Evolutionary conservation across 2,797 vertebrate species (phyloP).

Genomic region (Gambelia wislizenii): DNA sequence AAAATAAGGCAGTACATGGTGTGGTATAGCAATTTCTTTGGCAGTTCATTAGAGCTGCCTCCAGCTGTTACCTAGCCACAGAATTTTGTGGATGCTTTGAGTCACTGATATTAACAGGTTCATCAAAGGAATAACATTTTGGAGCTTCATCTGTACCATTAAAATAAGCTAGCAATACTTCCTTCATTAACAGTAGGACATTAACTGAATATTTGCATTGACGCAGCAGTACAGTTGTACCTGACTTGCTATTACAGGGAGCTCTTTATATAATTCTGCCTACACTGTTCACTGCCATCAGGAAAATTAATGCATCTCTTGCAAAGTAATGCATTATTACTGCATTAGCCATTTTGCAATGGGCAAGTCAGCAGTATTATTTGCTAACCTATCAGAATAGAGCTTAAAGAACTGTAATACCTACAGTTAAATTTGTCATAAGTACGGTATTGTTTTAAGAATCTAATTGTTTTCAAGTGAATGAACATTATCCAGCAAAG

Average conservation of each 20-base stretch:
- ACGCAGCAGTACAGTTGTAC: conserved; percentile 24
- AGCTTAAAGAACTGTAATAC: conserved; percentile 37
- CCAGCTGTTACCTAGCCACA: background rate
- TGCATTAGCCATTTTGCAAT: conserved; percentile 13
- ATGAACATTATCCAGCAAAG: conserved; percentile 36
- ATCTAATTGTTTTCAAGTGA: conserved; percentile 40
- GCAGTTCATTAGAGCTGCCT: conserved; percentile 15
- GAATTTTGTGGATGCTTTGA: background rate
- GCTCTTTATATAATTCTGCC: conserved; percentile 36
- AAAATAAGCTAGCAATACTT: conserved; percentile 42
- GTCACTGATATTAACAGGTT: background rate
- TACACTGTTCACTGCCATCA: conserved; percentile 33
- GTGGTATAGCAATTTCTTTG: conserved; percentile 28
- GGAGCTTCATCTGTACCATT: background rate
- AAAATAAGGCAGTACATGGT: background rate
- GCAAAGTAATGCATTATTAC: conserved; percentile 34
- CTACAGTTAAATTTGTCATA: background rate
- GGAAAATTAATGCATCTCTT: conserved; percentile 44
- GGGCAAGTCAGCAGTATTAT: conserved; percentile 3
- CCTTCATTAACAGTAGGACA: conserved; percentile 35
- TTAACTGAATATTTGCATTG: conserved; percentile 17
- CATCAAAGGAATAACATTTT: background rate
- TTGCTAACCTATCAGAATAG: conserved; percentile 20
- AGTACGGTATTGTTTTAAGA: conserved; percentile 17
- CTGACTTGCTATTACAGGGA: conserved; percentile 49